A percentile compares a stretch with the other conserved stretches of the same genome.
Evolutionary conservation across 2,797 vertebrate species (phyloP).

Genomic region (Merluccius polli): DNA sequence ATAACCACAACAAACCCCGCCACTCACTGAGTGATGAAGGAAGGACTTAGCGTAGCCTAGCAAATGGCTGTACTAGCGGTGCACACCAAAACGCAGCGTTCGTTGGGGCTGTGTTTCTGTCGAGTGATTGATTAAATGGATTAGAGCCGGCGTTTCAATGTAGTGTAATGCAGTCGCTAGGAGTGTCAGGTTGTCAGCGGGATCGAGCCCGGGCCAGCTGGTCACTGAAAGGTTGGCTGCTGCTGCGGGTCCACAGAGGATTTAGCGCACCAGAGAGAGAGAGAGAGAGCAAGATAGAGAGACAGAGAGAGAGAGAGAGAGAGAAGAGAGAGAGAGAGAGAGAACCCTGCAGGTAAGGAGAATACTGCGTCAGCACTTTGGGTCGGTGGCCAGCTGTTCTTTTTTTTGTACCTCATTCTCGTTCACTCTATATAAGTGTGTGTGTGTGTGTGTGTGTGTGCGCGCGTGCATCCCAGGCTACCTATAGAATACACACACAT

Average conservation of each 20-base stretch:
- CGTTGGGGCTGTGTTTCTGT: not conserved
- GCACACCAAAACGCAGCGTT: not conserved
- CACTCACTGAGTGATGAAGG: no score
- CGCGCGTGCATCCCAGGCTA: slow-evolving; percentile 17
- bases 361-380: slow-evolving; percentile 60
- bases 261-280: slow-evolving; percentile 11
- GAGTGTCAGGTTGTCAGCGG: slow-evolving; percentile 29
- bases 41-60: no score
- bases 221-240: slow-evolving; percentile 56
- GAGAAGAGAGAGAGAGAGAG: slow-evolving; percentile 28
- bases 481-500: slow-evolving; percentile 41
- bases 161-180: slow-evolving; percentile 10
- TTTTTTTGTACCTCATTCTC: slow-evolving; percentile 20
- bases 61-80: no score
- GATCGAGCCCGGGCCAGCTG: slow-evolving; percentile 37
- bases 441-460: slow-evolving; percentile 26
- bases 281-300: not conserved
- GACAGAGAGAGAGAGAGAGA: not conserved
- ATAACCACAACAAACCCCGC: not conserved
- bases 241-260: slow-evolving; percentile 36
- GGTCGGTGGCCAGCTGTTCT: slow-evolving; percentile 50
- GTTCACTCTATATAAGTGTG: slow-evolving; percentile 9
- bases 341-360: slow-evolving; percentile 55
- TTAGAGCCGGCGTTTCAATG: slow-evolving; percentile 19
- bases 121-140: slow-evolving; percentile 20